Evolutionary conservation across 2,113 vertebrate species (phyloP), one percentile per base, ranked within the genome.

Genomic region (Ceyx cyanopectus): DNA sequence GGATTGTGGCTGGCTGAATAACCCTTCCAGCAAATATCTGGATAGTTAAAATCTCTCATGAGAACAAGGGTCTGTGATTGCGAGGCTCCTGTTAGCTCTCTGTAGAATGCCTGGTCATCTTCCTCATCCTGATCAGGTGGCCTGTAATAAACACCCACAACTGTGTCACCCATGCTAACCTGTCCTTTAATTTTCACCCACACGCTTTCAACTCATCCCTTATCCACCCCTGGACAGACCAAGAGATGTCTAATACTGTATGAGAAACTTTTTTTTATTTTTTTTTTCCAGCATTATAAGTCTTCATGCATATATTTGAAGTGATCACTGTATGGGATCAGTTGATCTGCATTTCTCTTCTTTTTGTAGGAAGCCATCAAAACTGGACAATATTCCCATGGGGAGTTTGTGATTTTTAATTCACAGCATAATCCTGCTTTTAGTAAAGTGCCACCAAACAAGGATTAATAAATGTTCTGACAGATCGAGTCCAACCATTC

Each of bases 401-500:
- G 41, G 18, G 9, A 6, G 26, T 73, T 70, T 27, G 12, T 74
- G 74, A 66, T 73, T 81, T 91, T 79, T 41, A 76, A 26, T 79
- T 63, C 86, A 26, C 32, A 56, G 23, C 69, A 48, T 77, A 60
- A 79, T n/a, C 65, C 22, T 83, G 13, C 21, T 63, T 95, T 92
- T 65, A 89, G 14, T 46, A 41, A 76, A 82, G 34, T 72, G 21
- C 13, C 40, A 61, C 29, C 66, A 85, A 80, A 80, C 7, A 88
- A 80, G 24, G 34, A 54, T 45, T 40, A 69, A 54, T 82, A 97
- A 83, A 90, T 95, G 79, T 96, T 98, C 97, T 98, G 97, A 97
- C 87, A 87, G 81, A 37, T 37, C 9, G 37, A 37, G 37, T 37
- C 9, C 37, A 37, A 37, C 37, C 37, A 37, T 37, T 37, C 37